Evolutionary conservation across 2,797 vertebrate genomes (phyloP).

Genomic region (Silurus lanzhouensis): DNA sequence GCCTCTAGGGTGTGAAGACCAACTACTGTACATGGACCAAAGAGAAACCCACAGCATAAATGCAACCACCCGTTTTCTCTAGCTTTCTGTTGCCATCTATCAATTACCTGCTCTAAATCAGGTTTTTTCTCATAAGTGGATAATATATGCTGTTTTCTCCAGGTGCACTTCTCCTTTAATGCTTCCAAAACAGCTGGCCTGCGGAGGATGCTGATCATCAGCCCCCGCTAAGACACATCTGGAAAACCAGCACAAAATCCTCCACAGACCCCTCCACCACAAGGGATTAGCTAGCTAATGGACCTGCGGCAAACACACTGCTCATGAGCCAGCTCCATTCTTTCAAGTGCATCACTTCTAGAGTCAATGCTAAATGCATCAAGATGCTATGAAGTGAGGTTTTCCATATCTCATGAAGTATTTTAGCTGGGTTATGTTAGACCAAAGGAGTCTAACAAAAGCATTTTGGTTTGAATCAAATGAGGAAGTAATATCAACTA

Average conservation of each 20-base stretch:
- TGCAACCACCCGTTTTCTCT: constrained; percentile 1
- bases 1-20: not conserved
- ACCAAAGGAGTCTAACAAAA: not conserved
- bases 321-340: constrained; percentile 17
- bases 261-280: constrained; percentile 22
- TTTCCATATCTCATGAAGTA: constrained; percentile 11
- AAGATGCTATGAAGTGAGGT: constrained; percentile 10
- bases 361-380: constrained; percentile 37
- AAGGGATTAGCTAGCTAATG: constrained; percentile 59
- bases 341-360: constrained; percentile 21
- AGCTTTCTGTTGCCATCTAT: not conserved
- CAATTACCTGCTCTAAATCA: constrained; percentile 25
- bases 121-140: constrained; percentile 2
- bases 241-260: constrained; percentile 39
- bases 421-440: constrained; percentile 13
- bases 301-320: constrained; percentile 47
- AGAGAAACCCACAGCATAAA: not conserved
- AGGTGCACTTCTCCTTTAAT: constrained; percentile 18
- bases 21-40: not conserved
- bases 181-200: constrained; percentile 33
- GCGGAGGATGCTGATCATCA: constrained; percentile 3
- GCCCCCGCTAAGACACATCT: constrained; percentile 53
- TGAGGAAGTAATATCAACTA: not conserved
- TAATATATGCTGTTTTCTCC: constrained; percentile 11
- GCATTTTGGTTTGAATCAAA: constrained; percentile 1